phyloP scores from a whole-genome alignment of 2,888 invertebrate species.

The Himalopsyche kuldschensis region DNA sequence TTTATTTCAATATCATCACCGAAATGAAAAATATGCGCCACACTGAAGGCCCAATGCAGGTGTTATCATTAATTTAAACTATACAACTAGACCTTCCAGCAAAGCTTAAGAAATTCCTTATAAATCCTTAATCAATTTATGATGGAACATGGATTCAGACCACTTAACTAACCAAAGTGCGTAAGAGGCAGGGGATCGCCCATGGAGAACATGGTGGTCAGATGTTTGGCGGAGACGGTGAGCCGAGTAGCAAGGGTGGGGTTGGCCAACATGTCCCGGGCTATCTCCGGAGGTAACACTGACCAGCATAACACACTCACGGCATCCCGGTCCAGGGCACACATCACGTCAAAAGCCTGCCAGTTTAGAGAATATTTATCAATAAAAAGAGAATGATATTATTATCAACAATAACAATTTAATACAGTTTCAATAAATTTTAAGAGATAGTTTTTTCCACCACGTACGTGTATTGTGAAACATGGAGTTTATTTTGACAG shows the following conservation, averaged over 20 bases:
- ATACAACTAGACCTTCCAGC: no score
- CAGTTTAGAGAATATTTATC: slow-evolving; percentile 18
- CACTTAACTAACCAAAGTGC: slow-evolving; percentile 71
- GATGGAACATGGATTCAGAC: background rate
- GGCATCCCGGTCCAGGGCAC: slow-evolving; percentile 79
- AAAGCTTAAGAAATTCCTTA: background rate
- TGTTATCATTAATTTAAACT: no score
- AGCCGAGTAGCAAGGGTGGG: slow-evolving; percentile 77
- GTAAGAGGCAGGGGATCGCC: slow-evolving; percentile 87
- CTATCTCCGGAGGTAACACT: slow-evolving; percentile 87
- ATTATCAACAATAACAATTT: background rate
- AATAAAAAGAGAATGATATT: background rate
- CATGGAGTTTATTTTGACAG: no score
- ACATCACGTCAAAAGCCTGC: slow-evolving; percentile 86
- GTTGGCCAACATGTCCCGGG: slow-evolving; percentile 80
- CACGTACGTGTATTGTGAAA: no score
- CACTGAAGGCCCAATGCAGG: no score
- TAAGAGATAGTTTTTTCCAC: no score
- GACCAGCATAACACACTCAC: slow-evolving; percentile 84
- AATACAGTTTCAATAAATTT: no score
- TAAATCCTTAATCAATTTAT: background rate
- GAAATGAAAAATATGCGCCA: no score
- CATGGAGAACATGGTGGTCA: slow-evolving; percentile 88
- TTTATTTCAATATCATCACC: no score
- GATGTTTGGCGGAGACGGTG: slow-evolving; percentile 78